Evolutionary conservation across 2,888 invertebrate genomes (phyloP).

Genomic region (Enchytraeus crypticus): DNA sequence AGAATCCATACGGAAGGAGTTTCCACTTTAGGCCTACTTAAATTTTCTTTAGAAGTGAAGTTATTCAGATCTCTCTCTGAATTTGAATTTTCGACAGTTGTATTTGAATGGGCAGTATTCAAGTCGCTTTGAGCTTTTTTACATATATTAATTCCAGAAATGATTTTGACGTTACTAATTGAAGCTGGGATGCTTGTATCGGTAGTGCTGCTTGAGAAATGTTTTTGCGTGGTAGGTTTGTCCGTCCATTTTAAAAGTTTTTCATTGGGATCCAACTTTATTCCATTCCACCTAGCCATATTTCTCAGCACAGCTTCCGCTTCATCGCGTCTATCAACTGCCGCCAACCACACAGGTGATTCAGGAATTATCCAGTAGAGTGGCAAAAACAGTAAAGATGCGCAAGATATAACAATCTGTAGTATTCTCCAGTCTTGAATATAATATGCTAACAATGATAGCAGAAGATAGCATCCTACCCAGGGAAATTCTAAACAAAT

Average conservation of each 20-base stretch:
- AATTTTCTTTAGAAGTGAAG: too few relatives aligned
- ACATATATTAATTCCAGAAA: too few relatives aligned
- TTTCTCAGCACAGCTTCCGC: slow-evolving; percentile 29
- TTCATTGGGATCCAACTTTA: neutral
- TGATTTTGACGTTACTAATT: too few relatives aligned
- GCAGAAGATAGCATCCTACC: slow-evolving; percentile 9
- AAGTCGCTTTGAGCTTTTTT: too few relatives aligned
- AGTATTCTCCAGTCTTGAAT: slow-evolving; percentile 22
- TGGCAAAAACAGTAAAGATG: slow-evolving; percentile 6
- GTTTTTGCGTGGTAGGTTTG: too few relatives aligned
- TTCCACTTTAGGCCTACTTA: too few relatives aligned
- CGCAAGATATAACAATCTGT: slow-evolving; percentile 14
- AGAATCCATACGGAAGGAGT: too few relatives aligned
- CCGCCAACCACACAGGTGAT: slow-evolving; percentile 35
- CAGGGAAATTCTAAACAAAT: slow-evolving; percentile 18
- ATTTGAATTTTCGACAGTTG: too few relatives aligned
- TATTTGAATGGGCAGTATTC: too few relatives aligned
- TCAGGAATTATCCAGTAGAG: slow-evolving; percentile 31
- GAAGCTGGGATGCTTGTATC: too few relatives aligned
- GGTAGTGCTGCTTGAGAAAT: neutral
- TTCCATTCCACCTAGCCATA: slow-evolving; percentile 20
- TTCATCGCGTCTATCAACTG: slow-evolving; percentile 28
- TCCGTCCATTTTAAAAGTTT: neutral
- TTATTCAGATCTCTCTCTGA: too few relatives aligned
- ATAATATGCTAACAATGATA: slow-evolving; percentile 17